phyloP scores from a whole-genome alignment of 2,888 invertebrate genomes.

The Hyles lineata region DNA sequence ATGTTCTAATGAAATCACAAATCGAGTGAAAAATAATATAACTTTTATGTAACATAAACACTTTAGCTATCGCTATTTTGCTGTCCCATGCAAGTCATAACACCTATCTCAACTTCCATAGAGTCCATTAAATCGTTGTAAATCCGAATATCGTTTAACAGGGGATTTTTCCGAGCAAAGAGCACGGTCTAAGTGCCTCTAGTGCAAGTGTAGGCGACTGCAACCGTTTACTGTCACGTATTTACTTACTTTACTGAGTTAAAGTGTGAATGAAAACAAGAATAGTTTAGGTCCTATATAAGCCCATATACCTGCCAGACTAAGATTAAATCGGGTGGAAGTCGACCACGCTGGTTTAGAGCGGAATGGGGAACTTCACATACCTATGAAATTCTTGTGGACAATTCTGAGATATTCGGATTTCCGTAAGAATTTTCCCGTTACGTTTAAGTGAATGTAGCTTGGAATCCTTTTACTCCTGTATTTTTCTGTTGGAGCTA shows the following conservation, averaged over 20 bases:
- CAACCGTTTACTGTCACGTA: background rate
- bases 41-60: too few species aligned
- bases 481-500: too few species aligned
- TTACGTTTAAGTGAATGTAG: too few species aligned
- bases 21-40: background rate
- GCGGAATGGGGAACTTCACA: background rate
- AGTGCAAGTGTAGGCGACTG: background rate
- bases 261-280: background rate
- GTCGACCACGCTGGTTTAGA: background rate
- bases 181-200: background rate
- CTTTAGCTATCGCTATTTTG: background rate
- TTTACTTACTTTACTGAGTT: background rate
- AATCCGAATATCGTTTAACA: conserved; percentile 1
- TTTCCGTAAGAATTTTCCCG: too few species aligned
- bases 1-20: background rate
- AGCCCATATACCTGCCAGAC: background rate
- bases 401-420: too few species aligned
- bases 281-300: background rate
- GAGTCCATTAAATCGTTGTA: conserved; percentile 5
- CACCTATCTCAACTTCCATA: background rate
- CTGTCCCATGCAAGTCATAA: background rate
- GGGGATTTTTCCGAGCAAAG: conserved; percentile 1
- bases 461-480: too few species aligned
- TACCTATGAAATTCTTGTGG: background rate
- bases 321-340: background rate